Conservation (phyloP, 1,140 invertebrate species). For the Apis dorsata region DNA sequence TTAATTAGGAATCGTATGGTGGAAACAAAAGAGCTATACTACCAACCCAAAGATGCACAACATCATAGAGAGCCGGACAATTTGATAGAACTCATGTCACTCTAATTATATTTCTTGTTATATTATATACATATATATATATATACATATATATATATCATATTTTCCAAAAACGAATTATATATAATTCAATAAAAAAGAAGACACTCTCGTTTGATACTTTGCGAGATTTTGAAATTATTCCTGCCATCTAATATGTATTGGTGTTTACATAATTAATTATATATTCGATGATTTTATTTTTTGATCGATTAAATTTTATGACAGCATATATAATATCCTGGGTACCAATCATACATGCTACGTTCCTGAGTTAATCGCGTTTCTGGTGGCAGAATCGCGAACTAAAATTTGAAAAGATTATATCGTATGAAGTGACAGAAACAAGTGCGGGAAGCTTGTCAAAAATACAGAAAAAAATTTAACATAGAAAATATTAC, state of each 20-base stretch:
- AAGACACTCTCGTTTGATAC: slow-evolving; percentile 74
- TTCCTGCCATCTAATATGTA: slow-evolving; percentile 16
- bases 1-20: slow-evolving; percentile 52
- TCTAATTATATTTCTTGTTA: slow-evolving; percentile 80
- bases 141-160: slow-evolving; percentile 72
- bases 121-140: slow-evolving; percentile 78
- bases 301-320: too few species aligned
- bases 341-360: too few species aligned
- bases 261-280: too few species aligned
- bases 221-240: slow-evolving; percentile 51
- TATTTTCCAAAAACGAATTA: slow-evolving; percentile 79
- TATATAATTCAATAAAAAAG: slow-evolving; percentile 78
- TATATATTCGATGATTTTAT: too few species aligned
- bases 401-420: neutral
- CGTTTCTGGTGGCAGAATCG: too few species aligned
- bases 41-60: slow-evolving; percentile 70
- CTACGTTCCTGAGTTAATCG: neutral
- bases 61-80: slow-evolving; percentile 73
- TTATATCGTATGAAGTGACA: neutral
- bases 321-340: too few species aligned
- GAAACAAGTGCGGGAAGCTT: neutral
- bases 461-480: neutral
- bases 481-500: neutral
- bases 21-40: slow-evolving; percentile 62
- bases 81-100: slow-evolving; percentile 78